Conservation (phyloP, 2,888 invertebrate species). For the Brenthis daphne region DNA sequence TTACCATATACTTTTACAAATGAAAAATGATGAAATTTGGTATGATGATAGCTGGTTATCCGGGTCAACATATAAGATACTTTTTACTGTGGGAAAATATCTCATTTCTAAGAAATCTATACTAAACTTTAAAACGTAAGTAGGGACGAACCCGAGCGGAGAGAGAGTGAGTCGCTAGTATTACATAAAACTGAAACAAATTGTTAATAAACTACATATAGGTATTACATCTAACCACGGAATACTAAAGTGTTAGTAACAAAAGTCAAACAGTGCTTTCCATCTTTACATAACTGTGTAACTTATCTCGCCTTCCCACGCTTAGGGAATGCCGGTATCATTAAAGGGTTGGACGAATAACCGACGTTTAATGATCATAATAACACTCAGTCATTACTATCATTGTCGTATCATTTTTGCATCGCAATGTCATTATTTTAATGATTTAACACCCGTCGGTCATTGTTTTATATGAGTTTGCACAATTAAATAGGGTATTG, state of each 20-base stretch:
- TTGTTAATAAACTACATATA: not conserved
- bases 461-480: constrained; percentile 6
- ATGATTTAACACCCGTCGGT: constrained; percentile 32
- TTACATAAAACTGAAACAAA: too few relatives aligned
- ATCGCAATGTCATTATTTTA: constrained; percentile 37
- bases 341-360: constrained; percentile 48
- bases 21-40: too few relatives aligned
- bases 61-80: too few relatives aligned
- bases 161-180: too few relatives aligned
- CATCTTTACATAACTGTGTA: constrained; percentile 69
- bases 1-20: too few relatives aligned
- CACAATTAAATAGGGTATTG: constrained; percentile 1
- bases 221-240: constrained; percentile 7
- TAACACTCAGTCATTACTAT: constrained; percentile 48
- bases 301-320: constrained; percentile 71
- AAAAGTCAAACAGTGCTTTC: constrained; percentile 67
- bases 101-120: too few relatives aligned
- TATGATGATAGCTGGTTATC: too few relatives aligned
- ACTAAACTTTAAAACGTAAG: too few relatives aligned
- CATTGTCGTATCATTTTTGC: constrained; percentile 48
- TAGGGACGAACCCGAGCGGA: too few relatives aligned
- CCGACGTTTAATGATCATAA: constrained; percentile 51
- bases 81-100: too few relatives aligned
- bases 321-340: constrained; percentile 52
- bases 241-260: constrained; percentile 50